Percentiles rank a stretch among this genome's conserved stretches.
phyloP scores from a whole-genome alignment of 2,113 vertebrate species.

The Gallinago media region DNA sequence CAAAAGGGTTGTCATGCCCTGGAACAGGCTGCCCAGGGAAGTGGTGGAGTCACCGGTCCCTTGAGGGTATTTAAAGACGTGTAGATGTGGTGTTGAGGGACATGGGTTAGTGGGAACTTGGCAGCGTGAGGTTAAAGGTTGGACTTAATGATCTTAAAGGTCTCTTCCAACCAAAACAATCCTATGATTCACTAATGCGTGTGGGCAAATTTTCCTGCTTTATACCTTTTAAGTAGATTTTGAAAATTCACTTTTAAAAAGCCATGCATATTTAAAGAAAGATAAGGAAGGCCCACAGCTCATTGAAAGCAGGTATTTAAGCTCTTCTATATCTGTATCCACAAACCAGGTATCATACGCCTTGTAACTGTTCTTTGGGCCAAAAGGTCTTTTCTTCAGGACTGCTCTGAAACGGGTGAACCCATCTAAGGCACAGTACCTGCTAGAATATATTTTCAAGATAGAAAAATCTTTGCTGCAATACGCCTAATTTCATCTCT shows the following conservation, averaged over 20 bases:
- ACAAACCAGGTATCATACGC: not conserved
- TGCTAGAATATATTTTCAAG: not conserved
- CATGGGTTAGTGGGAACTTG: not conserved
- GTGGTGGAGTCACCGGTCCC: not conserved
- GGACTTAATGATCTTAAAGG: not conserved
- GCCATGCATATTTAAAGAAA: not conserved
- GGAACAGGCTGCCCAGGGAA: not conserved
- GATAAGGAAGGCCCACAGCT: not conserved
- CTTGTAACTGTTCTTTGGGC: not conserved
- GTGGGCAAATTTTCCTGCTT: not conserved
- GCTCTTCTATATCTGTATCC: not conserved
- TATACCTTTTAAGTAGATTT: not conserved
- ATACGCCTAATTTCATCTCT: not conserved
- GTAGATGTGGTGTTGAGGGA: not conserved
- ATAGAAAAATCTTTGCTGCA: not conserved
- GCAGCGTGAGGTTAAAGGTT: not conserved
- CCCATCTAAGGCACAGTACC: not conserved
- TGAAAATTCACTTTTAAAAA: constrained; percentile 26
- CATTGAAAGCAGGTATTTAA: constrained; percentile 34
- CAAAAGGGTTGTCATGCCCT: not conserved
- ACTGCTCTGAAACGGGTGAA: not conserved
- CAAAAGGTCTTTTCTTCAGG: not conserved
- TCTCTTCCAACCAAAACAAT: not conserved
- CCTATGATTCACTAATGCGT: not conserved
- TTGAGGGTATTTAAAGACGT: not conserved